Evolutionary conservation across 1,140 invertebrate species (phyloP).

Genomic region (Tetramorium alpestre): DNA sequence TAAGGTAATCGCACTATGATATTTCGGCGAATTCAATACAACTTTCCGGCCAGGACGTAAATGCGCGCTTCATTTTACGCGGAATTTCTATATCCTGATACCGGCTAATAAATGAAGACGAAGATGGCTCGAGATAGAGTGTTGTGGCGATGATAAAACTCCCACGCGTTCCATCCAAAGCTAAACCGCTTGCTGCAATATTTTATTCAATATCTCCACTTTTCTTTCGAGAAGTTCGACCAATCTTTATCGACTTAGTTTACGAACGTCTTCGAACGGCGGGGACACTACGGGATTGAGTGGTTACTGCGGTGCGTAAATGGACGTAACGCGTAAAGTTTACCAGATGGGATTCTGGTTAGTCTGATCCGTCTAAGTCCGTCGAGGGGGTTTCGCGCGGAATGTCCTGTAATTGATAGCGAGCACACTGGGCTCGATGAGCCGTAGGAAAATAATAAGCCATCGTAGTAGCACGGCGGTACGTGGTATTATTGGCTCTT

Average conservation of each 20-base stretch:
- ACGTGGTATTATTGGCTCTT: conserved; percentile 73
- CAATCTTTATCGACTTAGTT: conserved; percentile 31
- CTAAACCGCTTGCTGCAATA: not conserved
- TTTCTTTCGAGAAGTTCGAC: not conserved
- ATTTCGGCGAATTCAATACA: conserved; percentile 41
- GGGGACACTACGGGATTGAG: conserved; percentile 14
- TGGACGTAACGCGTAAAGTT: conserved; percentile 73
- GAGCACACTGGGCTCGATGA: conserved; percentile 79
- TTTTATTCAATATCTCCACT: conserved; percentile 23
- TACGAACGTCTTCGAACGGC: conserved; percentile 14
- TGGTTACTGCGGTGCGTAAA: conserved; percentile 63
- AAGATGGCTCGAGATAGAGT: not conserved
- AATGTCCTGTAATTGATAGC: conserved; percentile 82
- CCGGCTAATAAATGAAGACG: conserved; percentile 6
- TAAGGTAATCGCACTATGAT: conserved; percentile 55
- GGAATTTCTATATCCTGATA: conserved; percentile 34
- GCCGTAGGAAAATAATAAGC: conserved; percentile 82
- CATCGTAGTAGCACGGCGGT: conserved; percentile 68
- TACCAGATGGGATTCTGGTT: conserved; percentile 83
- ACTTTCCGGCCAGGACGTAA: not conserved
- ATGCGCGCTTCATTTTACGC: not conserved
- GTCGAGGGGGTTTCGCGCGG: conserved; percentile 67
- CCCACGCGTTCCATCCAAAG: not conserved
- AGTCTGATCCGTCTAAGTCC: conserved; percentile 81
- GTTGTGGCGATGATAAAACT: not conserved